Percentiles rank a stretch among this genome's conserved stretches.
Conservation (phyloP, 1,140 invertebrate genomes). For the Heliconius eleuchia region DNA sequence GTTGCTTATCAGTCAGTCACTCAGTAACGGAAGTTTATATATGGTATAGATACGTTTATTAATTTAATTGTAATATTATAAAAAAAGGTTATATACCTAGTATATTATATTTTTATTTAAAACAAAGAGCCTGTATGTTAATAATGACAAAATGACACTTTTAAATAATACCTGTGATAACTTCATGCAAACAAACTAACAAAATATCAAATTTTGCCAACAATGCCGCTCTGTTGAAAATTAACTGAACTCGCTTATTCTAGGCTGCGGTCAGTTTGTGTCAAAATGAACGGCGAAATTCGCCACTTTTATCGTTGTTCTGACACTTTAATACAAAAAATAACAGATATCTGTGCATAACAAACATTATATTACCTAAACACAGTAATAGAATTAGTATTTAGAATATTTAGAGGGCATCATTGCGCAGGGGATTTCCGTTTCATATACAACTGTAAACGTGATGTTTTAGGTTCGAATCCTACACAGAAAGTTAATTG, state of each 20-base stretch:
- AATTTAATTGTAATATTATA: too few relatives aligned
- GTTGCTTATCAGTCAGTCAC: too few relatives aligned
- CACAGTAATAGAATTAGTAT: neutral
- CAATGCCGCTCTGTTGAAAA: neutral
- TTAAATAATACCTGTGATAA: neutral
- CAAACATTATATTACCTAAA: neutral
- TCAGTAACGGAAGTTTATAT: too few relatives aligned
- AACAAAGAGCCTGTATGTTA: neutral
- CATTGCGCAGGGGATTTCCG: too few relatives aligned
- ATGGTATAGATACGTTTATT: too few relatives aligned
- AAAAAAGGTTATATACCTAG: too few relatives aligned
- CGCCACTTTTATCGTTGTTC: neutral
- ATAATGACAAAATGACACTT: neutral
- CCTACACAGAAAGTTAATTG: too few relatives aligned
- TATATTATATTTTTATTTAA: neutral
- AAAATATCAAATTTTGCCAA: neutral
- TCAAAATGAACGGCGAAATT: slow-evolving; percentile 5
- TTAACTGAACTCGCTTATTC: neutral
- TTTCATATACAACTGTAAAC: too few relatives aligned
- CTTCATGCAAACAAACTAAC: neutral
- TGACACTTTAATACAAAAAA: neutral
- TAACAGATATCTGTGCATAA: neutral
- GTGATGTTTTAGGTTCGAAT: too few relatives aligned
- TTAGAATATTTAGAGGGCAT: too few relatives aligned
- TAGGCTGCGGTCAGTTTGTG: neutral